Percentiles rank a stretch among this genome's conserved stretches.
These are phyloP conservation scores for Tragopan temminckii DNA, from an alignment of 2,797 vertebrate genomes.

Conservation along the genomic window DNA sequence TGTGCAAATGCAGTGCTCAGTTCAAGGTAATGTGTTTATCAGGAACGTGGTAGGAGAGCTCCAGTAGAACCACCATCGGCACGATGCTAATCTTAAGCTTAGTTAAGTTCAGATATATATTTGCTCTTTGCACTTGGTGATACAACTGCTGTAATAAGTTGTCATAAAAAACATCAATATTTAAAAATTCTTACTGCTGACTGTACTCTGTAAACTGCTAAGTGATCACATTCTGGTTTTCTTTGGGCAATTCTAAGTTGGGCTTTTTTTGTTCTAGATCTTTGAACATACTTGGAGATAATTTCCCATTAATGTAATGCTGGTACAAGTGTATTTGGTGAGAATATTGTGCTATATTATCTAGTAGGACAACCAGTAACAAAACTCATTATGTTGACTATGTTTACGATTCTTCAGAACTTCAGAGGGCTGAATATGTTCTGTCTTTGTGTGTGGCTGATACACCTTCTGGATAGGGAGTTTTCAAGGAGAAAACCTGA, in stretches of 20 bases:
- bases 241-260: not conserved
- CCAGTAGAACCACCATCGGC: not conserved
- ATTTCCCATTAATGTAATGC: not conserved
- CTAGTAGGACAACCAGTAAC: not conserved
- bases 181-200: not conserved
- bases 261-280: not conserved
- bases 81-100: not conserved
- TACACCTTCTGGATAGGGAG: not conserved
- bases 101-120: not conserved
- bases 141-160: not conserved
- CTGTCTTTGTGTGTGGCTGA: not conserved
- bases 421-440: not conserved
- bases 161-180: not conserved
- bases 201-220: not conserved
- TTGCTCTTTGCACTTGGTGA: constrained; percentile 34
- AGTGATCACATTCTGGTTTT: not conserved
- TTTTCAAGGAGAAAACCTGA: not conserved
- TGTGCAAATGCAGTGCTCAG: not conserved
- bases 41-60: not conserved
- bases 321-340: not conserved
- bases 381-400: not conserved
- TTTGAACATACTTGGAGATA: not conserved
- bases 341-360: not conserved
- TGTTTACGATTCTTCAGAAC: not conserved
- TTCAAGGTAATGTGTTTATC: not conserved